Conservation (phyloP, 1,140 invertebrate genomes). For the Popillia japonica region DNA sequence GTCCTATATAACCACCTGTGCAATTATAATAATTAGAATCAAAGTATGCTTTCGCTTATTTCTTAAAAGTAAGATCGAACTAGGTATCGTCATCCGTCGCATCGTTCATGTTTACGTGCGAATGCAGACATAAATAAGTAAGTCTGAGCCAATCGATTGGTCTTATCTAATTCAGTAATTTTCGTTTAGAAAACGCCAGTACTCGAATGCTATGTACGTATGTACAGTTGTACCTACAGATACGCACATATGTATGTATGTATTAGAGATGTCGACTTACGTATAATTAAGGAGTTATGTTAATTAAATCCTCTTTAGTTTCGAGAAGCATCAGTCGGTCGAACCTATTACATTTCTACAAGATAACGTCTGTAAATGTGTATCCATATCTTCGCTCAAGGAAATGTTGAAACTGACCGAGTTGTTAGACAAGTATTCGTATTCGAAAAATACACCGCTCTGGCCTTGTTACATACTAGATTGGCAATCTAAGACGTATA, state of each 20-base stretch:
- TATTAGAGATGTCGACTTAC: not conserved
- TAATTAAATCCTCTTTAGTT: constrained; percentile 8
- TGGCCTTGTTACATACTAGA: constrained; percentile 27
- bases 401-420: constrained; percentile 21
- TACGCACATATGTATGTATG: not conserved
- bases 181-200: constrained; percentile 11
- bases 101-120: constrained; percentile 1
- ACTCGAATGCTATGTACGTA: not conserved
- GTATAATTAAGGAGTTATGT: constrained; percentile 13
- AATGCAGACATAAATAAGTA: constrained; percentile 7
- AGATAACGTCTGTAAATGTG: constrained; percentile 30
- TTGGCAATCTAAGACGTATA: constrained; percentile 17
- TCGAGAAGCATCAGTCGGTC: constrained; percentile 17
- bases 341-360: constrained; percentile 30
- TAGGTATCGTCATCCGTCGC: not conserved
- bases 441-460: constrained; percentile 14
- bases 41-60: constrained; percentile 23
- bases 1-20: constrained; percentile 31
- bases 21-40: constrained; percentile 35
- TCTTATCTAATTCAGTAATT: constrained; percentile 25
- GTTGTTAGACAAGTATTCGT: constrained; percentile 24
- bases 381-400: constrained; percentile 30
- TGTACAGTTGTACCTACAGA: no score
- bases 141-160: not conserved
- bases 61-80: constrained; percentile 1